Conservation (phyloP, 2,888 invertebrate genomes). For the Pandemis corylana region DNA sequence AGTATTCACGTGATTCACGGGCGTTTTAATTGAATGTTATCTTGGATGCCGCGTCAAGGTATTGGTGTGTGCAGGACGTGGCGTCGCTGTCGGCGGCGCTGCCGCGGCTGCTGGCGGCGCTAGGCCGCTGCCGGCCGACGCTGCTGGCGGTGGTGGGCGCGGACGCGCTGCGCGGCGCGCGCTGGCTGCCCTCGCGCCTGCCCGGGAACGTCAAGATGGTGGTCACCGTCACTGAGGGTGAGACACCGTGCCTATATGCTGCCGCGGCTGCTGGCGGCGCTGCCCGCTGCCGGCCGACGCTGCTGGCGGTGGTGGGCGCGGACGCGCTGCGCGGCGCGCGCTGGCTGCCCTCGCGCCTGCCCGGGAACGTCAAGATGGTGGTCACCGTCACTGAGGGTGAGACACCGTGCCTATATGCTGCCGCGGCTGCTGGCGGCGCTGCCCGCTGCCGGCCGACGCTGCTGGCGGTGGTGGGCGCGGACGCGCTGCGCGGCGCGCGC, state of each 20-base stretch:
- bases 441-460: conserved; percentile 86
- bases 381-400: conserved; percentile 87
- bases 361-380: conserved; percentile 90
- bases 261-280: conserved; percentile 80
- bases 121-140: conserved; percentile 85
- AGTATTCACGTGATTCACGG: too few relatives aligned
- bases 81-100: conserved; percentile 88
- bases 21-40: too few relatives aligned
- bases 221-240: conserved; percentile 87
- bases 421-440: conserved; percentile 81
- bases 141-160: conserved; percentile 92
- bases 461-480: conserved; percentile 90
- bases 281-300: conserved; percentile 85
- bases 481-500: conserved; percentile 86
- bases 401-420: neutral
- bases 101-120: conserved; percentile 80
- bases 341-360: conserved; percentile 91
- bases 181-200: conserved; percentile 91
- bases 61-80: conserved; percentile 84
- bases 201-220: conserved; percentile 91
- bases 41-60: too few relatives aligned
- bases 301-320: conserved; percentile 91
- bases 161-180: conserved; percentile 86
- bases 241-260: neutral
- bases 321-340: conserved; percentile 86